Evolutionary conservation across 2,888 invertebrate species (phyloP), one percentile per base, ranked within the genome.

Genomic region (Idaea straminata): DNA sequence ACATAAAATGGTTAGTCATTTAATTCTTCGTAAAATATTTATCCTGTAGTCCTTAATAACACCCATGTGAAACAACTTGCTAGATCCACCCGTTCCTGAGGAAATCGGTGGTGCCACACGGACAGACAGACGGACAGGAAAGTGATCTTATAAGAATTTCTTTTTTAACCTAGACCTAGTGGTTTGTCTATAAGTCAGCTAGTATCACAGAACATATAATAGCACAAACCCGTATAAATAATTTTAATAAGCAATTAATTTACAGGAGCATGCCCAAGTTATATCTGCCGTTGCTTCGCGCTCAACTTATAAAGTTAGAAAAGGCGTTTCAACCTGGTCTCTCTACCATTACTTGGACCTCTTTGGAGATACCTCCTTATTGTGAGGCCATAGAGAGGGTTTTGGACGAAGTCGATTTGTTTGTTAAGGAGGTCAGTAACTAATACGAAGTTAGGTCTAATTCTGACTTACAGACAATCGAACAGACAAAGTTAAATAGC

Each of bases 311-410:
- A 69, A 95, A 95, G 80, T 82, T 97, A 72, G 96, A 97, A 70
- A 92, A 94, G 63, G 94, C 95, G 0, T 95, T 97, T 71, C 94
- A 95, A 83, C 96, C 97, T 0, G 97, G 96, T 0, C 86, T 97
- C 13, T 95, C 96, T 0, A 95, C 95, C 0, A 94, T 97, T 16
- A 96, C 96, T 0, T 98, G 98, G 98, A 95, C 96, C 0, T 97
- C 97, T 0, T 93, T 96, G 74, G 95, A 96, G 79, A 95, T 96
- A 72, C 93, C 95, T 0, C 85, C 94, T 47, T 95, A 95, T 77
- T 95, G 95, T 74, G 88, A 90, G 0, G 87, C 91, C 25, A 95
- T 96, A 58, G 90, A 90, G 64, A 76, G 74, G 0, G 89, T 94
- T 25, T 84, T 97, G 16, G 93, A 94, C 64, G 94, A 94, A 76